These are phyloP conservation scores for Mormyrus iriodes DNA, from an alignment of 2,113 vertebrate genomes.

Conservation along the genomic window DNA sequence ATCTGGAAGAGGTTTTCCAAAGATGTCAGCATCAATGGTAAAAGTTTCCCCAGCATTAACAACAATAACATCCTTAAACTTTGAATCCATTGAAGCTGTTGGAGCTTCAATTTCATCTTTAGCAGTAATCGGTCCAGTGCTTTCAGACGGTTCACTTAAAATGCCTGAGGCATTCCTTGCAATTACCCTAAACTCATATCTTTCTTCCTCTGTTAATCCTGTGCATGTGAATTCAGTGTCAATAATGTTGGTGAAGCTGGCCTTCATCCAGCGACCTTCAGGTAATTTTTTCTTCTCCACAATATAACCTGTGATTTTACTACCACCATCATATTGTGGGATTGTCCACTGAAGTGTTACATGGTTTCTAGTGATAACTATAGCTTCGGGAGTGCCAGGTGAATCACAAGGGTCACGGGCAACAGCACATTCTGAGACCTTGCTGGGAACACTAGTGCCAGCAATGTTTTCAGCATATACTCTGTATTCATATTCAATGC, in stretches of 20 bases:
- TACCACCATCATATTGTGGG: slow-evolving; percentile 92
- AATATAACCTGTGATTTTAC: slow-evolving; percentile 42
- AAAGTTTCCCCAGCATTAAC: slow-evolving; percentile 88
- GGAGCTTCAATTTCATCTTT: slow-evolving; percentile 96
- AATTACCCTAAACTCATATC: slow-evolving; percentile 92
- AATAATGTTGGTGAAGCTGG: neutral
- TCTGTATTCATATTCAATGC: slow-evolving; percentile 94
- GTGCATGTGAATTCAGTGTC: slow-evolving; percentile 72
- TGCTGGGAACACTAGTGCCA: slow-evolving; percentile 84
- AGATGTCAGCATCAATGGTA: slow-evolving; percentile 87
- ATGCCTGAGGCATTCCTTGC: slow-evolving; percentile 88
- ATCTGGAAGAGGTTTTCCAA: slow-evolving; percentile 88
- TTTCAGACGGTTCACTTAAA: slow-evolving; percentile 82
- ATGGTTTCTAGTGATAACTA: slow-evolving; percentile 85
- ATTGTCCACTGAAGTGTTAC: slow-evolving; percentile 87
- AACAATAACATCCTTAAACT: slow-evolving; percentile 83
- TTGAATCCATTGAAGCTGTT: slow-evolving; percentile 81
- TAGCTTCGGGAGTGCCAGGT: slow-evolving; percentile 85
- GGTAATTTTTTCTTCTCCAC: slow-evolving; percentile 88
- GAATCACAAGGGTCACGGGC: slow-evolving; percentile 93
- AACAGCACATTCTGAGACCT: slow-evolving; percentile 80
- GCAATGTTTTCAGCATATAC: slow-evolving; percentile 95
- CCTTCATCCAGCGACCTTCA: slow-evolving; percentile 75
- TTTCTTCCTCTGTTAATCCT: slow-evolving; percentile 81
- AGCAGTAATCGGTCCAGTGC: slow-evolving; percentile 89